phyloP scores from a whole-genome alignment of 2,113 vertebrate genomes.

The Melanocharis versteri region DNA sequence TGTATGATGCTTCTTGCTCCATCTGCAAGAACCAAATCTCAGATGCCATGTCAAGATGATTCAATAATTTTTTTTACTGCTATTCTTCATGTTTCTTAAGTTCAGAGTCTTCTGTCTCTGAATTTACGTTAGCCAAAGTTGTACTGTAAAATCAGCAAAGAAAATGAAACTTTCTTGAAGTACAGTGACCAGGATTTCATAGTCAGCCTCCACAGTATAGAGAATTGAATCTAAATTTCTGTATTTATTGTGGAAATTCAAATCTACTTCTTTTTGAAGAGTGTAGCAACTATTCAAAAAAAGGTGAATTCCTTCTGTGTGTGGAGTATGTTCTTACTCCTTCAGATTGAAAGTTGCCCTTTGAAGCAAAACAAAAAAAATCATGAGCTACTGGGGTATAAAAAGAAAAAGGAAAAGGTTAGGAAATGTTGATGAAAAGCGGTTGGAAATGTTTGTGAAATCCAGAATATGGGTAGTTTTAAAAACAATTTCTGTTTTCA shows the following conservation, averaged over 20 bases:
- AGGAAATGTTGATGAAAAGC: not conserved
- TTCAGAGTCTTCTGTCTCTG: not conserved
- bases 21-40: not conserved
- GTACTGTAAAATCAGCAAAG: not conserved
- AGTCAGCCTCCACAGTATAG: not conserved
- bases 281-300: not conserved
- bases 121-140: no score
- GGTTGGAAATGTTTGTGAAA: not conserved
- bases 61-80: not conserved
- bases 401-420: not conserved
- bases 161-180: not conserved
- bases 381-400: not conserved
- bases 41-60: not conserved
- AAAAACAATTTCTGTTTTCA: not conserved
- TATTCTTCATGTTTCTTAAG: not conserved
- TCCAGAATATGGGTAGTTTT: not conserved
- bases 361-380: not conserved
- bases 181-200: accelerated
- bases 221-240: not conserved
- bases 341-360: not conserved
- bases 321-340: not conserved
- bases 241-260: not conserved
- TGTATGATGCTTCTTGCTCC: not conserved
- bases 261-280: not conserved
- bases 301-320: not conserved